Evolutionary conservation across 2,797 vertebrate species (phyloP).

Genomic region (Orestias chungarensis): DNA sequence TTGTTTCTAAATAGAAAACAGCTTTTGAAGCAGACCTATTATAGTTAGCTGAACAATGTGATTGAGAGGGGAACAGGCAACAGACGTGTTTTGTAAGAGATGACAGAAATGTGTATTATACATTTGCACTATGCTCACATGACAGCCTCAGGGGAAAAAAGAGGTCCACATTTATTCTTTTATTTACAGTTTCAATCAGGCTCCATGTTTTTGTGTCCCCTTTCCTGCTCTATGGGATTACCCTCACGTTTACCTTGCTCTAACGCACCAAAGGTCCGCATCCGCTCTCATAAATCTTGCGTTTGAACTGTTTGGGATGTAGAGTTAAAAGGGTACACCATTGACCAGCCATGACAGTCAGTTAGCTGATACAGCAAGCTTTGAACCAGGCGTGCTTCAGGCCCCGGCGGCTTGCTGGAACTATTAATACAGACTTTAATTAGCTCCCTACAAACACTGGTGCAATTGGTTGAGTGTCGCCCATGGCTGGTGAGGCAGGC

Average conservation of each 20-base stretch:
- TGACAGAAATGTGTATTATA: constrained; percentile 34
- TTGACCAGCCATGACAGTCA: constrained; percentile 63
- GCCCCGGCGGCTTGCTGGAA: constrained; percentile 66
- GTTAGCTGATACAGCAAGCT: constrained; percentile 55
- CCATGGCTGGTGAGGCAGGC: constrained; percentile 68
- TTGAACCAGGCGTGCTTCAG: constrained; percentile 53
- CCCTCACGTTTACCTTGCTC: constrained; percentile 51
- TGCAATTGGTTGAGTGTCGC: constrained; percentile 76
- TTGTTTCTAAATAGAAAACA: constrained; percentile 21
- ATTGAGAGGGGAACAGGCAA: constrained; percentile 18
- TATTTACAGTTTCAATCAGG: constrained; percentile 65
- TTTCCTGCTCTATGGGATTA: constrained; percentile 22
- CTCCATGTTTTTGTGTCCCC: constrained; percentile 51
- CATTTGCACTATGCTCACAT: constrained; percentile 6
- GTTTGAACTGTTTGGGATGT: constrained; percentile 43
- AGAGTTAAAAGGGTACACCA: constrained; percentile 35
- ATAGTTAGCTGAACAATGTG: constrained; percentile 36
- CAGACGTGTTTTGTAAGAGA: constrained; percentile 22
- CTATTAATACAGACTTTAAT: constrained; percentile 84
- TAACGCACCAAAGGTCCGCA: constrained; percentile 38
- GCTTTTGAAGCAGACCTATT: constrained; percentile 33
- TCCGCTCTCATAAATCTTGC: constrained; percentile 58
- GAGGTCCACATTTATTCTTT: constrained; percentile 53
- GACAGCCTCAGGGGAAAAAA: constrained; percentile 33
- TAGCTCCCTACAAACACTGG: constrained; percentile 76